phyloP scores from a whole-genome alignment of 2,113 vertebrate genomes.

The Cyanoderma ruficeps region DNA sequence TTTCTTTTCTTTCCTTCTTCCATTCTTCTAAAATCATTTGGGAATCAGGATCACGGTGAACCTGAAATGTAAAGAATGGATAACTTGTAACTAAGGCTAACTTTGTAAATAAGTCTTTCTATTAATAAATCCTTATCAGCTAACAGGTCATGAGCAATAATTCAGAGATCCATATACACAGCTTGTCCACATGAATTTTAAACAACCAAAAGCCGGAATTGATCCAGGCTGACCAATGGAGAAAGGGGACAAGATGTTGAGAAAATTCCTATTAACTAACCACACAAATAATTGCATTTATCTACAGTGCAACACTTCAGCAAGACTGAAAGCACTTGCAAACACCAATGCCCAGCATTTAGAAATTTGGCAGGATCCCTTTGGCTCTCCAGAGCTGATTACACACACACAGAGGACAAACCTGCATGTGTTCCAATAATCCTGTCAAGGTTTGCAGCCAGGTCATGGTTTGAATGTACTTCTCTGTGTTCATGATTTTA shows the following conservation, averaged over 20 bases:
- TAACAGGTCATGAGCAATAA: neutral
- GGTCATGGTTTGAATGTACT: conserved; percentile 89
- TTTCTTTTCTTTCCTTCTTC: conserved; percentile 88
- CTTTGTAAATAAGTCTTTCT: neutral
- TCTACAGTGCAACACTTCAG: neutral
- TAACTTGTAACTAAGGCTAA: neutral
- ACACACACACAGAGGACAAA: conserved; percentile 71
- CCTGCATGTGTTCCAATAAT: conserved; percentile 96
- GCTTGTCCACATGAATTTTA: neutral
- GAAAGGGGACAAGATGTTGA: neutral
- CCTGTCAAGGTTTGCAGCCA: conserved; percentile 95
- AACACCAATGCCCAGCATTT: neutral
- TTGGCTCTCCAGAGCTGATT: neutral
- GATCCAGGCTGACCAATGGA: neutral
- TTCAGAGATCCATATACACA: neutral
- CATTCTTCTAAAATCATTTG: conserved; percentile 90
- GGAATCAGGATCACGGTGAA: conserved; percentile 86
- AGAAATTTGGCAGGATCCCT: neutral
- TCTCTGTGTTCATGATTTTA: conserved; percentile 94
- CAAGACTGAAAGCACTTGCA: neutral
- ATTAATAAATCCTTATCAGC: neutral
- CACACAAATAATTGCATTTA: neutral
- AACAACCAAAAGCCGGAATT: neutral
- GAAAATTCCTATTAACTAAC: neutral
- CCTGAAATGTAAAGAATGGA: conserved; percentile 68